phyloP scores from a whole-genome alignment of 2,113 vertebrate species.

The Alexandromys fortis region DNA sequence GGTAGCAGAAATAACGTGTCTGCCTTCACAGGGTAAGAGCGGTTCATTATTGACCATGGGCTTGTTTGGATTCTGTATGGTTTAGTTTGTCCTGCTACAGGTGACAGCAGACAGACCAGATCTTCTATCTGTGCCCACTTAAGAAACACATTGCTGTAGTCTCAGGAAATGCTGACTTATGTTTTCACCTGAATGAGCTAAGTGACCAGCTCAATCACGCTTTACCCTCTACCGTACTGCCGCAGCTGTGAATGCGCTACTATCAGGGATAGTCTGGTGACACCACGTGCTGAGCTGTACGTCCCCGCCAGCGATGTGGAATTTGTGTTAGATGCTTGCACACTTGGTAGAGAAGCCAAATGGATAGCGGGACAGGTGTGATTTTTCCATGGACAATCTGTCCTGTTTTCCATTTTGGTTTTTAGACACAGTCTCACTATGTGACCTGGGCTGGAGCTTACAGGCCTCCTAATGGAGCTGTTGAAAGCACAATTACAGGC shows the following conservation, averaged over 20 bases:
- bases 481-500: neutral
- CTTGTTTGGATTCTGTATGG: neutral
- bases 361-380: neutral
- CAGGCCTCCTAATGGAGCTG: neutral
- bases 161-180: neutral
- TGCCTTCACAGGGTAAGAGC: neutral
- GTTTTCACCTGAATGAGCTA: neutral
- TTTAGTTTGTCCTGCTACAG: neutral
- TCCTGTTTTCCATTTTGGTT: neutral
- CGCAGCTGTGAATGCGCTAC: neutral
- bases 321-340: neutral
- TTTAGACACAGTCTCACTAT: neutral
- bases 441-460: neutral
- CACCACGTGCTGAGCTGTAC: neutral
- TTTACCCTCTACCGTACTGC: neutral
- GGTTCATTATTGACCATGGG: neutral
- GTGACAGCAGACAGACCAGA: neutral
- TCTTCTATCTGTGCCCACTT: neutral
- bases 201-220: neutral
- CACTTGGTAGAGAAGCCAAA: neutral
- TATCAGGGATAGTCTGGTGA: neutral
- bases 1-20: neutral
- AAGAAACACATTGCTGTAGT: too few relatives aligned
- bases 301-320: neutral
- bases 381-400: neutral